A percentile compares a stretch with the other conserved stretches of the same genome.
Conservation (phyloP, 2,113 vertebrate genomes). For the Phaethon lepturus region DNA sequence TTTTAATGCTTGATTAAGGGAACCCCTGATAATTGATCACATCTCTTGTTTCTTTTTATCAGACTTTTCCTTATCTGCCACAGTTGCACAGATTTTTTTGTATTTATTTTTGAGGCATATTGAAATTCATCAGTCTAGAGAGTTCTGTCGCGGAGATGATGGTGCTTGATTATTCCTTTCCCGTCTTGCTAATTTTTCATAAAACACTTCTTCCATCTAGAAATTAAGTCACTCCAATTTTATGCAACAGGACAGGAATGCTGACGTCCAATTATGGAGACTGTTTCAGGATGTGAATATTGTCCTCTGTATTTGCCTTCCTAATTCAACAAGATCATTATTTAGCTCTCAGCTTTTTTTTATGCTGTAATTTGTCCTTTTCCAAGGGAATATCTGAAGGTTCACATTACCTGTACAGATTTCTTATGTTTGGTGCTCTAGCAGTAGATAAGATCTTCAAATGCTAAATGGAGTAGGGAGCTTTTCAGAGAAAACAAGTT, state of each 20-base stretch:
- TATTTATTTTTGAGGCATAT: neutral
- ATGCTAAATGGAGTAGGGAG: neutral
- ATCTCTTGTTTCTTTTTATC: neutral
- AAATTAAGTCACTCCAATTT: neutral
- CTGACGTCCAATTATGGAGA: neutral
- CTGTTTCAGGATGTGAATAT: neutral
- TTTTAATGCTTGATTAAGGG: neutral
- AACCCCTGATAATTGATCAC: neutral
- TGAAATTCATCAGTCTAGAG: neutral
- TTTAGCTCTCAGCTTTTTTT: neutral
- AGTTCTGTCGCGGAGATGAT: neutral
- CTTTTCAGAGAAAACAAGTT: neutral
- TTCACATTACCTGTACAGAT: neutral
- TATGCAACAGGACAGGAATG: neutral
- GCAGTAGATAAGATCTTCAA: neutral
- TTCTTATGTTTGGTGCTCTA: neutral
- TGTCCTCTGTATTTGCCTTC: neutral
- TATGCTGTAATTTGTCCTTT: neutral
- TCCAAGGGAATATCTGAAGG: neutral
- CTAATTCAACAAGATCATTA: neutral
- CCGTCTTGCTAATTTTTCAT: neutral
- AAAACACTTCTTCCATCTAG: neutral
- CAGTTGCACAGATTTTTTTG: fast-evolving
- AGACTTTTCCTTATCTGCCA: neutral
- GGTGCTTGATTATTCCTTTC: neutral